Evolutionary conservation across 2,113 vertebrate genomes (phyloP), one percentile per base, ranked within the genome.

Genomic region (Lipophrys pholis): DNA sequence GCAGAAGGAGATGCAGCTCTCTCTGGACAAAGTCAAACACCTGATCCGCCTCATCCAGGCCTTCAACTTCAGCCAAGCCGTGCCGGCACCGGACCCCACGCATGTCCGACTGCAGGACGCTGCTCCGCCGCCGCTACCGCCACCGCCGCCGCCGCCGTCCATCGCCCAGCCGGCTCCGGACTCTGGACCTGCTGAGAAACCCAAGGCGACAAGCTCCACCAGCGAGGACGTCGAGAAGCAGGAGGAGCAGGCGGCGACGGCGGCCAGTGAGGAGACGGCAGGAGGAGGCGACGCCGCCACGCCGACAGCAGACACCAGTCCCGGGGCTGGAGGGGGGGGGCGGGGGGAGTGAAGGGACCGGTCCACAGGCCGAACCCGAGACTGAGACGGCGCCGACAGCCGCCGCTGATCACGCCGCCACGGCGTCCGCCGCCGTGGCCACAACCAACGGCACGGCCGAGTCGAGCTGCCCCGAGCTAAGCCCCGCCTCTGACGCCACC

Each of bases 1-100:
- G 79, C 97, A 99, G 92, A 99, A 99, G 87, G 98, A 99, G 86
- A 99, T 99, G 97, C 97, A 97, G 93, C 92, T 94, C 71, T 98
- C 98, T 65, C 91, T 99, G 91, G 97, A 98, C 81, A 99, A 98
- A 89, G 97, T 97, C 66, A 98, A 98, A 87, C 95, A 96, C 90
- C 93, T 99, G 92, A 95, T 99, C 72, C 95, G 94, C 90, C 96
- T 99, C 93, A 98, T 99, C 89, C 97, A 98, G 69, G 95, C 96
- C 92, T 96, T 98, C 83, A 96, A 95, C 80, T 95, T 97, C 92
- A 95, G 94, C 92, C 96, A 95, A 92, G 91, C 95, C 64, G 91
- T 94, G 87, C 94, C 93, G 80, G 95, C 96, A 91, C 92, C 85
- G 38, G 56, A 86, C 51, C 61, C 41, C 14, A 82, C 84, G 69